Conservation (phyloP, 35 echinoderm and acorn worm genomes). For the Ptychodera flava region DNA sequence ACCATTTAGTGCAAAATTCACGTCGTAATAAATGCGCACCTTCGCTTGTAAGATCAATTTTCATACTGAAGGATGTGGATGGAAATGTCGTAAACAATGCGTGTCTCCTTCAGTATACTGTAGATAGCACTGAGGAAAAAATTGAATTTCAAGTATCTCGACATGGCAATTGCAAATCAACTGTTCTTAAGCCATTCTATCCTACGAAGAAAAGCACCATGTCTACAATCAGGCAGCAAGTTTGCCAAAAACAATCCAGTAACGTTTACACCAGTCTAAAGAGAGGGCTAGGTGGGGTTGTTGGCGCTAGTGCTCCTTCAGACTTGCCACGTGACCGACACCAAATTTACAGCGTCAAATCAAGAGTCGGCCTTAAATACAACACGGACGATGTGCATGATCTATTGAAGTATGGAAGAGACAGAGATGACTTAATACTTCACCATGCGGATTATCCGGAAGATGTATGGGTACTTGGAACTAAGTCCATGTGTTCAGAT, state of each 20-base stretch:
- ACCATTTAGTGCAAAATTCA: slow-evolving; percentile 8
- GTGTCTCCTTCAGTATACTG: no score
- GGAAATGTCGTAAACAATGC: no score
- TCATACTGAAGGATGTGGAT: neutral
- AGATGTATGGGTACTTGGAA: slow-evolving; percentile 23
- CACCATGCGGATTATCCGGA: slow-evolving; percentile 12
- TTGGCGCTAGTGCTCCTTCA: neutral
- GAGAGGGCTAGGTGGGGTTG: neutral
- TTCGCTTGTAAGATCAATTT: neutral
- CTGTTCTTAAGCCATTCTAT: neutral
- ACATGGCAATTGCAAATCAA: no score
- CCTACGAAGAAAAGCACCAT: slow-evolving; percentile 8
- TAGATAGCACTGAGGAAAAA: no score
- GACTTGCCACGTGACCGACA: slow-evolving; percentile 2
- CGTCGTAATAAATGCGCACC: slow-evolving; percentile 6
- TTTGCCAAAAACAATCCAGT: neutral
- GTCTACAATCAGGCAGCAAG: neutral
- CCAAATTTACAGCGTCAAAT: slow-evolving; percentile 3
- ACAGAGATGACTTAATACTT: slow-evolving; percentile 25
- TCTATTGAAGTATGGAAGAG: slow-evolving; percentile 7
- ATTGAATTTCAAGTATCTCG: no score
- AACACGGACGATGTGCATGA: slow-evolving; percentile 15
- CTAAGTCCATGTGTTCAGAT: neutral
- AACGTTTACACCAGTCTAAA: neutral
- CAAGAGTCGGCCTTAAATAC: neutral